Evolutionary conservation across 30 jellyfish, hydroid and myxozoan genomes (phyloP).

Genomic region (Catostylus mosaicus): DNA sequence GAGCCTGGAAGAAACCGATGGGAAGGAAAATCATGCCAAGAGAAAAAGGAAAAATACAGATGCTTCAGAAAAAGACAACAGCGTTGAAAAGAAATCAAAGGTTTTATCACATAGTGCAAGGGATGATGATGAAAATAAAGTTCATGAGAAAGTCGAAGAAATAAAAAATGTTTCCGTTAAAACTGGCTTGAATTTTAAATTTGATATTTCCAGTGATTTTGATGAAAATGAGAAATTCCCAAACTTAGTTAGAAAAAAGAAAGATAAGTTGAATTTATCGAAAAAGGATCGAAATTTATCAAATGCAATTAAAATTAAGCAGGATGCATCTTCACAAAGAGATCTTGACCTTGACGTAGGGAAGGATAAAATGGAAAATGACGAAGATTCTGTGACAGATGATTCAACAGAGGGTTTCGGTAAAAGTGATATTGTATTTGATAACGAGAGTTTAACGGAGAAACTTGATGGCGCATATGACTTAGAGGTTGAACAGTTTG

Average conservation of each 20-base stretch:
- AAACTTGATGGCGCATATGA: background rate
- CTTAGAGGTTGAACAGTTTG: background rate
- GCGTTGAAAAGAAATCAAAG: no score
- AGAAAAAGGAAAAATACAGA: background rate
- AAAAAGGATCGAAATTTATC: background rate
- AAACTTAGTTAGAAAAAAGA: background rate
- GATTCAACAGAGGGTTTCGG: background rate
- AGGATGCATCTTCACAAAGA: background rate
- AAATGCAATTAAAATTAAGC: background rate
- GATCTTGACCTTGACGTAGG: background rate
- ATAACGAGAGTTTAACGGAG: background rate
- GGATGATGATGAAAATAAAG: no score
- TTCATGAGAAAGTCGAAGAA: no score
- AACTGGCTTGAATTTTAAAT: no score
- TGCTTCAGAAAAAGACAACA: background rate
- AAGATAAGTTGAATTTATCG: background rate
- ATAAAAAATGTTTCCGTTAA: no score
- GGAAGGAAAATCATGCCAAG: background rate
- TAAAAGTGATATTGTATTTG: background rate
- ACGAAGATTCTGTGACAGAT: background rate
- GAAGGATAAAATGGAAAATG: background rate
- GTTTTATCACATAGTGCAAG: no score
- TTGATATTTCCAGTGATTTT: background rate
- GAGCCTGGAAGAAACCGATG: slow-evolving; percentile 22
- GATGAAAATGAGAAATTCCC: background rate